Percentiles rank a stretch among this genome's conserved stretches.
Evolutionary conservation across 1,140 invertebrate species (phyloP).

Genomic region (Druon quercuslanigerum): DNA sequence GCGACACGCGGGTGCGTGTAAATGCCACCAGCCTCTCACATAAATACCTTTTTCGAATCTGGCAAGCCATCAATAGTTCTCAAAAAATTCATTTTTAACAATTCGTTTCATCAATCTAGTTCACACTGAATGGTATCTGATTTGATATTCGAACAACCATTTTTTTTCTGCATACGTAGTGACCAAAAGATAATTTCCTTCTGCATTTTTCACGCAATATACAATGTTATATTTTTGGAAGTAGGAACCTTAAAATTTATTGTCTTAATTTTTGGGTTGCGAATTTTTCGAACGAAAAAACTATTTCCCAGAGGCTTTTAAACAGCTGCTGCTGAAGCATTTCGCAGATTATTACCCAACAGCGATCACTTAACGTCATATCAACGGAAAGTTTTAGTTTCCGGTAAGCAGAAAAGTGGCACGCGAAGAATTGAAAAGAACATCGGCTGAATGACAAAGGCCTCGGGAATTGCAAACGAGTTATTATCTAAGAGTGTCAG

Average conservation of each 20-base stretch:
- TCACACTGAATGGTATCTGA: too few relatives aligned
- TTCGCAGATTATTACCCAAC: neutral
- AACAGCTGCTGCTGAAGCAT: neutral
- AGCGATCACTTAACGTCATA: neutral
- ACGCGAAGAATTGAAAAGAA: neutral
- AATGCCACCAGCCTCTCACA: neutral
- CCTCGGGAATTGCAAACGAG: conserved; percentile 3
- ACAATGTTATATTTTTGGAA: too few relatives aligned
- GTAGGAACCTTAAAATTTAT: too few relatives aligned
- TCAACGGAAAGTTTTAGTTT: neutral
- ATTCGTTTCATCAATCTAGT: neutral
- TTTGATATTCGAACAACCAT: too few relatives aligned
- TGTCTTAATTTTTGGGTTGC: too few relatives aligned
- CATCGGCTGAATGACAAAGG: neutral
- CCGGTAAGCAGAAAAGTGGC: neutral
- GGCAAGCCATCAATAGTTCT: neutral
- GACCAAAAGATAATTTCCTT: too few relatives aligned
- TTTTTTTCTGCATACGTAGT: too few relatives aligned
- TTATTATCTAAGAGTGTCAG: conserved; percentile 9
- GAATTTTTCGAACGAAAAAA: too few relatives aligned
- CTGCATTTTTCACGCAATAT: too few relatives aligned
- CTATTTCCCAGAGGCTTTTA: too few relatives aligned
- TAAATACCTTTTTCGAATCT: neutral
- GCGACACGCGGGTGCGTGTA: conserved; percentile 31
- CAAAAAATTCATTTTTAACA: neutral